Percentiles rank a stretch among this genome's conserved stretches.
These are phyloP conservation scores for Avahi laniger DNA, from an alignment of 2,797 vertebrate genomes.

Conservation along the genomic window DNA sequence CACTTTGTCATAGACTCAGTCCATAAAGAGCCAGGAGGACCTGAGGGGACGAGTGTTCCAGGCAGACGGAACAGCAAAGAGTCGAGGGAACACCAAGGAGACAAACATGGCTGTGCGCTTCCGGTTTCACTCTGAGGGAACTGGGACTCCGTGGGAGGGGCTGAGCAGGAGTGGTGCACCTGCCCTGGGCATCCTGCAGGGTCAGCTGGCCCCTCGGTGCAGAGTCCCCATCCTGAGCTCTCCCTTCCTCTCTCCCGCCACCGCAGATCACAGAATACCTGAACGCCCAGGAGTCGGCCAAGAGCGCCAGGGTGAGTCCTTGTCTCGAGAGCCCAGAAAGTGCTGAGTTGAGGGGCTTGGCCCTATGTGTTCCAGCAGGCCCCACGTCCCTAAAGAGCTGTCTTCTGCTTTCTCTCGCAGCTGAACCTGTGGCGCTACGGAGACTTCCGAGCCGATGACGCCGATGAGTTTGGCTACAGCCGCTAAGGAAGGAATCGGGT, in stretches of 20 bases:
- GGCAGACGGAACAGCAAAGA: not conserved
- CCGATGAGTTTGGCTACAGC: conserved; percentile 95
- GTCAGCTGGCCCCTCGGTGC: not conserved
- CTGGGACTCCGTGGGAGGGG: fast-evolving
- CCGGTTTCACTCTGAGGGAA: not conserved
- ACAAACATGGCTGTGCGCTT: fast-evolving
- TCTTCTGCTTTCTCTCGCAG: conserved; percentile 73
- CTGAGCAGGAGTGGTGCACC: not conserved
- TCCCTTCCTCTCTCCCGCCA: not conserved
- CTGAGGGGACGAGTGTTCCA: not conserved
- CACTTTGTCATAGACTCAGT: not conserved
- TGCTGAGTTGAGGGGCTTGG: not conserved
- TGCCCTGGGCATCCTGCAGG: not conserved
- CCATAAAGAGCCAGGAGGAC: not conserved
- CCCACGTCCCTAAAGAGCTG: fast-evolving
- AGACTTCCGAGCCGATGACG: conserved; percentile 96
- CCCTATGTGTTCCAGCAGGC: not conserved
- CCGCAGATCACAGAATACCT: conserved; percentile 94
- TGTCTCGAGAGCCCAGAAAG: not conserved
- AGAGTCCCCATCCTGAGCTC: not conserved
- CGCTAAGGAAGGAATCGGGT: conserved; percentile 83
- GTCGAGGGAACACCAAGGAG: not conserved
- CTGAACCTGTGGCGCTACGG: conserved; percentile 98
- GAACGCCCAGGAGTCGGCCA: conserved; percentile 95
- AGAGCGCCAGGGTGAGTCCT: conserved; percentile 92